These are phyloP conservation scores for Lepidonotus clava DNA, from an alignment of 2,888 invertebrate species.

Conservation along the genomic window DNA sequence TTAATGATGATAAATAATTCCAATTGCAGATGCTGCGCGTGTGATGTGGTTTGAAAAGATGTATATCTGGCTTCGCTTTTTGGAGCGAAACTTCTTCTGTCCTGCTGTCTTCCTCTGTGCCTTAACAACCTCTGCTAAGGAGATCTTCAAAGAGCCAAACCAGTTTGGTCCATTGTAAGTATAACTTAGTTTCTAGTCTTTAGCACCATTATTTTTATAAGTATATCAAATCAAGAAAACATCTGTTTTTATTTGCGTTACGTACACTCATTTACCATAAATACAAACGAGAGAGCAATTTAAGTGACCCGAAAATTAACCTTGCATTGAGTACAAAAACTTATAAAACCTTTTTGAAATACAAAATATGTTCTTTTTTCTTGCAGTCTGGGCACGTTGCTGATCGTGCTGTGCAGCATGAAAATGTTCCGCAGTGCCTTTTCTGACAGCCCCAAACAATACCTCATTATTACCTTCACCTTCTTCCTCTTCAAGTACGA, in stretches of 20 bases:
- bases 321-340: too few relatives aligned
- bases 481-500: slow-evolving; percentile 93
- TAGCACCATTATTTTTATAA: too few relatives aligned
- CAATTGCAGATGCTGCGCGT: slow-evolving; percentile 87
- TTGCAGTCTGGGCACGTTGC: slow-evolving; percentile 86
- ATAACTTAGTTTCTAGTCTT: too few relatives aligned
- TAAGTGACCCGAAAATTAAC: too few relatives aligned
- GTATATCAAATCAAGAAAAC: too few relatives aligned
- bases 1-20: too few relatives aligned
- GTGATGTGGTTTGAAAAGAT: slow-evolving; percentile 98
- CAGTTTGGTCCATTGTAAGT: slow-evolving; percentile 86
- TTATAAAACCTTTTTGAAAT: too few relatives aligned
- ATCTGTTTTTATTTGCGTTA: too few relatives aligned
- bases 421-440: slow-evolving; percentile 93
- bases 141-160: slow-evolving; percentile 83
- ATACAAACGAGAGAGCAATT: too few relatives aligned
- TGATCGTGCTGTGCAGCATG: slow-evolving; percentile 91
- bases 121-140: slow-evolving; percentile 90
- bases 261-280: too few relatives aligned
- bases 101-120: slow-evolving; percentile 94
- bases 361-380: too few relatives aligned
- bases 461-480: slow-evolving; percentile 93
- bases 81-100: slow-evolving; percentile 95
- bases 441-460: slow-evolving; percentile 94
- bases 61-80: slow-evolving; percentile 92